Evolutionary conservation across 2,888 invertebrate genomes (phyloP), one percentile per base, ranked within the genome.

Genomic region (Watsonalla cultraria): DNA sequence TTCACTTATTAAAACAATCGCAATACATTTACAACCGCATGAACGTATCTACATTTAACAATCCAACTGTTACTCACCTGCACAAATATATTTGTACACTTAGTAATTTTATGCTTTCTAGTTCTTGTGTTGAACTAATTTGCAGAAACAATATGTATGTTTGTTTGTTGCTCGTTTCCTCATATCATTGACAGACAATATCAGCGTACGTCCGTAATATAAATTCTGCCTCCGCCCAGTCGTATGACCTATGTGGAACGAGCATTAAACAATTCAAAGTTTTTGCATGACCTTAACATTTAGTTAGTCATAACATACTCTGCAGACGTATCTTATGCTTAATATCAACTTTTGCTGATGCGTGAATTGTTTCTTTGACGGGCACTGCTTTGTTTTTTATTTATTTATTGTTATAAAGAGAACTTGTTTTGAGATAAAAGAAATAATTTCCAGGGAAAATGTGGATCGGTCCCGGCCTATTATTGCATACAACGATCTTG

Each of bases 401-500:
- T 60, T 58, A 54, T 48, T 63, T 57, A 35, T 52, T 61, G 46
- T 58, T 57, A 46, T 7, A 33, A 8, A 52, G 46, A 58, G 52
- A 64, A 61, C 52, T 63, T 71, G 60, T 69, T 76, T 72, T 82
- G 70, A 86, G 78, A 63, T 72, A 60, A 71, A 76, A 76, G 81
- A 64, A 79, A 84, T 82, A 74, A 82, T 88, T 93, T 93, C 72
- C 93, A 93, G 93, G 92, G 88, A 92, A 81, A 92, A 92, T 84
- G 90, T 92, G 92, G 93, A 93, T 82, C 92, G 93, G 73, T 93
- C 94, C 85, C 93, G 97, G 87, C 94, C 95, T 85, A 92, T 96
- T 84, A 93, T 97, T 87, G 95, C 95, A 85, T 97, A 97, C 93
- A 94, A 96, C 92, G 97, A 97, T 92, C 93, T 97, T 92, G 97